Base-by-base conservation (phyloP, 2,113 vertebrate genomes). In the Atlantisia rogersi region DNA sequence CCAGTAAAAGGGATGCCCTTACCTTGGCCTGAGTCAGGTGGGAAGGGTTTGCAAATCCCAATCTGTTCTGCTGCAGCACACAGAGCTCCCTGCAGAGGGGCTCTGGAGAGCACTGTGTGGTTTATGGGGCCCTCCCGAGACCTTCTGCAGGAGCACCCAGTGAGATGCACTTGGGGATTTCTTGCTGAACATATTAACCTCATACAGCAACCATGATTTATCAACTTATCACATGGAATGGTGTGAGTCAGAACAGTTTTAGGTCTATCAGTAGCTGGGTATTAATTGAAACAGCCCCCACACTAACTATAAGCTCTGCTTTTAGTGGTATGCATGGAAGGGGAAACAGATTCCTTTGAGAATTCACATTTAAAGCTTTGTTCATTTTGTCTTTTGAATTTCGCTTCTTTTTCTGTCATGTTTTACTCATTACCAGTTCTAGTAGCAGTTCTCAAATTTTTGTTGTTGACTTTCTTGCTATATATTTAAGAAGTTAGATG, bases 181-280 rank as follows among this genome's bases (percentile, higher is more conserved):
- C 20, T 63, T 50, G 28, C 14, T 14, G 6, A 8, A 81, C 7
- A 4, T 21, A 35, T 11, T 19, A 40, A 52, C 11, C 14, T 9
- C 0, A 0, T n/a, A 19, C 19, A 42, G 21, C 15, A 31, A 53
- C 24, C 3, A 4, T 0, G 5, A 26, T 8, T 6, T n/a, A 15
- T 12, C 56, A 79, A 8, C 6, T 39, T 28, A 15, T 25, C 18
- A 31, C 10, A 11, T 2, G 5, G 44, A 60, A 80, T 60, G 12
- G 5, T 42, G 9, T 65, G 24, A 70, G 18, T 40, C 31, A 44
- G 25, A 93, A 62, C 5, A 70, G 73, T 31, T 12, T 37, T 22
- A 37, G 26, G 14, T 69, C 3, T 60, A 52, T 44, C 5, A 18
- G 53, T 22, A 75, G 64, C 6, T 55, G 22, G 15, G n/a, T 29